Evolutionary conservation across 2,888 invertebrate genomes (phyloP).

Genomic region (Drosophila neoperkinsi): DNA sequence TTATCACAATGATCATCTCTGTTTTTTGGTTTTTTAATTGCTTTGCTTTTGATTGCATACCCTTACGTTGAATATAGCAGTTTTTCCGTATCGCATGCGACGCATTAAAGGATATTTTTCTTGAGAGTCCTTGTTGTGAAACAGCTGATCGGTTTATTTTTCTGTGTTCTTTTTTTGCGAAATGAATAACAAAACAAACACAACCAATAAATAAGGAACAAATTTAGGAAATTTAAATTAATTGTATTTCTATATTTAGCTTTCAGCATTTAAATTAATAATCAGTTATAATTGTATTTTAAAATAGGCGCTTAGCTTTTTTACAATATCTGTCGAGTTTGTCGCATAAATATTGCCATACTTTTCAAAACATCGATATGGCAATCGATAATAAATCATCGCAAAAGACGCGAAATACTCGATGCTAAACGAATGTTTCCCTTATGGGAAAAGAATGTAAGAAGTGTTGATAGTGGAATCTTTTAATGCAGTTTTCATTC

Average conservation of each 20-base stretch:
- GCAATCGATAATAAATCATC: not conserved
- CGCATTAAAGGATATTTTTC: not conserved
- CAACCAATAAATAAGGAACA: not conserved
- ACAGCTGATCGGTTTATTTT: not conserved
- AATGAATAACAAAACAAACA: not conserved
- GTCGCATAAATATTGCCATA: not conserved
- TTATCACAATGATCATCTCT: slow-evolving; percentile 34
- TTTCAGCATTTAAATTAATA: not conserved
- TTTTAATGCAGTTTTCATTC: not conserved
- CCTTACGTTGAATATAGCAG: not conserved
- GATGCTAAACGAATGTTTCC: not conserved
- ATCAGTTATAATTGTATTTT: not conserved
- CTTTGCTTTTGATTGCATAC: not conserved
- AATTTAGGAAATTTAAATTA: not conserved
- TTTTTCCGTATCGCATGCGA: not conserved
- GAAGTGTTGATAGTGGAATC: not conserved
- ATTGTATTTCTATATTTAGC: not conserved
- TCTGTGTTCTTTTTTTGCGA: no score
- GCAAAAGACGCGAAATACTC: not conserved
- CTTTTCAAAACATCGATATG: not conserved
- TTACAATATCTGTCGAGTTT: not conserved
- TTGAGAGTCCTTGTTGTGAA: not conserved
- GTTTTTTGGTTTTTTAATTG: not conserved
- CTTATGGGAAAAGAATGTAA: not conserved
- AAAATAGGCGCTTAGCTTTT: not conserved